Conservation (phyloP, 2,888 invertebrate species). For the Incurvaria masculella region DNA sequence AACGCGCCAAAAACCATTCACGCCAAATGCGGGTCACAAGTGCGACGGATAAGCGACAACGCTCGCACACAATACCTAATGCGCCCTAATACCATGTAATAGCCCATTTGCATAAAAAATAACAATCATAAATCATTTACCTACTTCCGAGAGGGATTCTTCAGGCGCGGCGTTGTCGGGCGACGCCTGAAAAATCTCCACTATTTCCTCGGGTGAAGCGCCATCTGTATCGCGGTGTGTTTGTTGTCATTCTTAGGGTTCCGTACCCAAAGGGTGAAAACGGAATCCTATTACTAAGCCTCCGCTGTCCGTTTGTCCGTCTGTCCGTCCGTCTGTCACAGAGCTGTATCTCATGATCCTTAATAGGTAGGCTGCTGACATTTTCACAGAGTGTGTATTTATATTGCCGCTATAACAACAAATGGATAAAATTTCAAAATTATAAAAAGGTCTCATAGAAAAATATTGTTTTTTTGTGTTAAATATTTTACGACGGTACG, state of each 20-base stretch:
- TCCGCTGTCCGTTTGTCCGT: no score
- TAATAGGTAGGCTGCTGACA: no score
- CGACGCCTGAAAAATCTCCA: slow-evolving; percentile 50
- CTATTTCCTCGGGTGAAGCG: slow-evolving; percentile 38
- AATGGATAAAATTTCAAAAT: no score
- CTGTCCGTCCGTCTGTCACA: no score
- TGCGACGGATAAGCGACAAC: background rate
- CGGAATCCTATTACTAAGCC: no score
- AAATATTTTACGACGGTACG: no score
- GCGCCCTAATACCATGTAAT: background rate
- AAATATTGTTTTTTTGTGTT: no score
- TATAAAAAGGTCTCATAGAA: no score
- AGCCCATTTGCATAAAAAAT: background rate
- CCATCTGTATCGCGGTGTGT: background rate
- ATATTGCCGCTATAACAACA: no score
- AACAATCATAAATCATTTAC: background rate
- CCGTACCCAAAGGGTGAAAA: no score
- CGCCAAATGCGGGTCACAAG: background rate
- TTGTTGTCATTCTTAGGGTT: background rate
- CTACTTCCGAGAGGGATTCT: background rate
- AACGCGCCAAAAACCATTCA: background rate
- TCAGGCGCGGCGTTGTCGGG: slow-evolving; percentile 12
- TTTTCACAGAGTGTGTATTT: no score
- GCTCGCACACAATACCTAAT: background rate
- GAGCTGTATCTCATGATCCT: no score